Conservation (phyloP, 1,140 invertebrate species). For the Bombus vancouverensis region DNA sequence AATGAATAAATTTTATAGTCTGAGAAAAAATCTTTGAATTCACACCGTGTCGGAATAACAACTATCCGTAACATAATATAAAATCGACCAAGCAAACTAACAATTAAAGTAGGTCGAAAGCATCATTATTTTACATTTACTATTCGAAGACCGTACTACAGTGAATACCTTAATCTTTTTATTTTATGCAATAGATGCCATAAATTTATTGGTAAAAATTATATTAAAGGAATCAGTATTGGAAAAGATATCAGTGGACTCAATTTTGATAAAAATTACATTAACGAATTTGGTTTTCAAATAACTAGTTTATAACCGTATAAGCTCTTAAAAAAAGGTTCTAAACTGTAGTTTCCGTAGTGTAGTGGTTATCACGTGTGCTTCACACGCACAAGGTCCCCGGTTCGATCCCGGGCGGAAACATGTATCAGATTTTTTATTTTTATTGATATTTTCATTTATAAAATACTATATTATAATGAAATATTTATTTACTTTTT, state of each 20-base stretch:
- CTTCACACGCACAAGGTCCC: slow-evolving; percentile 70
- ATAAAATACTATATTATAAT: neutral
- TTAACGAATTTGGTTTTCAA: neutral
- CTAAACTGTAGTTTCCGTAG: slow-evolving; percentile 46
- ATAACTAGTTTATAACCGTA: fast-evolving
- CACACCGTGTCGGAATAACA: neutral
- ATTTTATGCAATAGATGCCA: neutral
- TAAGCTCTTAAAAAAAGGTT: fast-evolving
- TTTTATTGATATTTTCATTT: neutral
- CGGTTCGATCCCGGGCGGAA: slow-evolving; percentile 70
- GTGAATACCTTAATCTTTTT: neutral
- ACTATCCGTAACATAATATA: neutral
- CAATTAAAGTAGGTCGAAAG: neutral
- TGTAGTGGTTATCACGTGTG: slow-evolving; percentile 71
- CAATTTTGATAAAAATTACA: too few relatives aligned
- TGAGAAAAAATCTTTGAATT: slow-evolving; percentile 2
- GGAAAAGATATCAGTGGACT: too few relatives aligned
- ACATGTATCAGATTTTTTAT: slow-evolving; percentile 14
- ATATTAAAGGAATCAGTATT: neutral
- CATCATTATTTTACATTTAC: slow-evolving; percentile 6
- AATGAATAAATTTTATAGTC: neutral
- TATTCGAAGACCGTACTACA: slow-evolving; percentile 5
- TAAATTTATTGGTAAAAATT: neutral
- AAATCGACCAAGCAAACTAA: neutral
- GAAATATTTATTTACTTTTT: neutral